phyloP scores from a whole-genome alignment of 2,113 vertebrate genomes.

The Brachypodius melanocephalos region DNA sequence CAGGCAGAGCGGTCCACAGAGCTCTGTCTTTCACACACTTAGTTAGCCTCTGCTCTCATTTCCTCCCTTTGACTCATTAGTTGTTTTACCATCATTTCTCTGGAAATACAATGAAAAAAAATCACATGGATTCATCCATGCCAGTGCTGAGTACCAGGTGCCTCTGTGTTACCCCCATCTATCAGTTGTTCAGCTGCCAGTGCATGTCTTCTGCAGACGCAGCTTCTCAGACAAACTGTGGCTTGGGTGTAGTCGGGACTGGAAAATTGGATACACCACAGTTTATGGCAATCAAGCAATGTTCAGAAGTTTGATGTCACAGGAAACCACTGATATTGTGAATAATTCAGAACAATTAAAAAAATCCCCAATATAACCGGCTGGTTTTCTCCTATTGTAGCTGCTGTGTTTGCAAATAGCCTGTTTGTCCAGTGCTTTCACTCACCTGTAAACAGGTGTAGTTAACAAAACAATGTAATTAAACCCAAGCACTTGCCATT shows the following conservation, averaged over 20 bases:
- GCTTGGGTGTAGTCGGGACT: constrained; percentile 12
- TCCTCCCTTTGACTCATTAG: constrained; percentile 38
- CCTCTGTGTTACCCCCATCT: neutral
- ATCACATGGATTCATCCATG: neutral
- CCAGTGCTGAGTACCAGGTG: neutral
- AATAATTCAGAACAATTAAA: constrained; percentile 21
- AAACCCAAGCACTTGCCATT: neutral
- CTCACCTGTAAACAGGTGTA: neutral
- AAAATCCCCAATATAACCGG: neutral
- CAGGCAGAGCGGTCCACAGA: neutral
- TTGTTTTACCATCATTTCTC: constrained; percentile 8
- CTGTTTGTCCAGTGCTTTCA: neutral
- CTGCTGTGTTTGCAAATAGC: neutral
- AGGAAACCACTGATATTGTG: constrained; percentile 49
- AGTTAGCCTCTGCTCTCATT: constrained; percentile 25
- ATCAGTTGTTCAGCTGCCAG: neutral
- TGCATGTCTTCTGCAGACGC: neutral
- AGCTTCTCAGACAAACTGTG: neutral
- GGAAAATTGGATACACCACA: constrained; percentile 23
- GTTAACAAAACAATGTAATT: neutral
- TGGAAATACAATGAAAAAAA: constrained; percentile 3
- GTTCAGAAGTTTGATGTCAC: constrained; percentile 55
- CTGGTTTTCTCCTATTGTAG: neutral
- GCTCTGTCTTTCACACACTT: constrained; percentile 26
- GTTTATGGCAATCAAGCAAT: constrained; percentile 9